Evolutionary conservation across 2,113 vertebrate genomes (phyloP).

Genomic region (Colinus virginianus): DNA sequence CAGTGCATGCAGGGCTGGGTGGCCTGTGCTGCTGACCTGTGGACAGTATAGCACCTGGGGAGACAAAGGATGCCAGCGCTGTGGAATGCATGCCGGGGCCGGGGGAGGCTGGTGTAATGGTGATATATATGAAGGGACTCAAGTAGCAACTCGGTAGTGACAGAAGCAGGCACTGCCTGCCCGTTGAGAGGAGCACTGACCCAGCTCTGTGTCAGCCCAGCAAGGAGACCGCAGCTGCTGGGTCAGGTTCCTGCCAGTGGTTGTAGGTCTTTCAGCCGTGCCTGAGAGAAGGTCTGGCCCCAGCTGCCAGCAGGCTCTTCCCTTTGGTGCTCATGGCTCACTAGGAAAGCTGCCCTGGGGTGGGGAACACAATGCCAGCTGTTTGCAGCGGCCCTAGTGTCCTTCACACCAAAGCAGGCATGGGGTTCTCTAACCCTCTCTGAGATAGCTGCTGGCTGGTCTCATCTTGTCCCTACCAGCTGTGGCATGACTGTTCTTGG

Average conservation of each 20-base stretch:
- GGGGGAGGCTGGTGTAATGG: background rate
- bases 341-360: background rate
- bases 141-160: background rate
- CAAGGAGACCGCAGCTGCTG: background rate
- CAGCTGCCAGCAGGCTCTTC: slow-evolving; percentile 2
- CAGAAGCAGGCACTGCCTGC: background rate
- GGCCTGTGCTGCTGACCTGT: rapidly evolving
- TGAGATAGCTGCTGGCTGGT: background rate
- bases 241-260: background rate
- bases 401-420: background rate
- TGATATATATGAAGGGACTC: background rate
- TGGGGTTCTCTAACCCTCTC: slow-evolving; percentile 9
- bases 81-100: rapidly evolving
- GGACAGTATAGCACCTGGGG: background rate
- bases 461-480: slow-evolving; percentile 46
- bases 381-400: slow-evolving; percentile 38
- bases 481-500: slow-evolving; percentile 66
- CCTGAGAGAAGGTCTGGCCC: background rate
- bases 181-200: background rate
- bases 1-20: rapidly evolving
- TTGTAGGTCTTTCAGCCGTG: background rate
- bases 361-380: background rate
- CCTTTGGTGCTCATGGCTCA: slow-evolving; percentile 28
- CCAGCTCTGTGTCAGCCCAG: background rate
- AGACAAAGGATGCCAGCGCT: background rate